A percentile compares a stretch with the other conserved stretches of the same genome.
Evolutionary conservation across 2,113 vertebrate species (phyloP).

Genomic region (Syngnathus scovelli): DNA sequence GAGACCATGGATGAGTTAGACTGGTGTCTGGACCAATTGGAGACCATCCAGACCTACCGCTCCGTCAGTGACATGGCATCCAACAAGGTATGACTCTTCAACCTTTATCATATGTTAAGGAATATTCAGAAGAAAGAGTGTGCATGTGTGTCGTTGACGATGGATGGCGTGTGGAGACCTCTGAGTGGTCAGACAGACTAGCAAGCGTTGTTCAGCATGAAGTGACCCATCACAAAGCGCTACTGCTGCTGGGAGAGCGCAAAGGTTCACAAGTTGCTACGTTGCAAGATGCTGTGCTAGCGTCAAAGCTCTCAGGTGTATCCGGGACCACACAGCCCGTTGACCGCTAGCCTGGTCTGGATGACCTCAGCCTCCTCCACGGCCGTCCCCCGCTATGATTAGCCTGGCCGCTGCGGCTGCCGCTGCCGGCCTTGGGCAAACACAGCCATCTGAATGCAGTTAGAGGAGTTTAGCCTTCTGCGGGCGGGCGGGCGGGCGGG

Average conservation of each 20-base stretch:
- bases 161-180: slow-evolving; percentile 7
- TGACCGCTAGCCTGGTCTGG: slow-evolving; percentile 40
- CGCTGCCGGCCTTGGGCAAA: slow-evolving; percentile 63
- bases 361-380: slow-evolving; percentile 51
- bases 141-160: slow-evolving; percentile 31
- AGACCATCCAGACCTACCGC: slow-evolving; percentile 70
- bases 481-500: slow-evolving; percentile 59
- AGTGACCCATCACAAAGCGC: background rate
- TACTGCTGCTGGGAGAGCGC: slow-evolving; percentile 24
- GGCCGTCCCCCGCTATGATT: slow-evolving; percentile 62
- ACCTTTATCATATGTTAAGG: background rate
- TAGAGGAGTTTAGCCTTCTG: slow-evolving; percentile 48
- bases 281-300: slow-evolving; percentile 12
- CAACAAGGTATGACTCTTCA: slow-evolving; percentile 57
- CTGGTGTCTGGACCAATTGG: slow-evolving; percentile 71
- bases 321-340: slow-evolving; percentile 64
- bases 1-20: slow-evolving; percentile 71
- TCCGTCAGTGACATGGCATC: slow-evolving; percentile 71
- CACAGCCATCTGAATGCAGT: slow-evolving; percentile 66
- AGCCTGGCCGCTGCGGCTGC: slow-evolving; percentile 54
- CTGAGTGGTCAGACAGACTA: background rate
- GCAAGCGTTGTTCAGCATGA: slow-evolving; percentile 30
- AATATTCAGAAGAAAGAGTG: background rate
- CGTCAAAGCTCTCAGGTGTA: slow-evolving; percentile 62
- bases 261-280: slow-evolving; percentile 14